A percentile compares a stretch with the other conserved stretches of the same genome.
These are phyloP conservation scores for Stigmatopora argus DNA, from an alignment of 2,113 vertebrate species.

Conservation along the genomic window DNA sequence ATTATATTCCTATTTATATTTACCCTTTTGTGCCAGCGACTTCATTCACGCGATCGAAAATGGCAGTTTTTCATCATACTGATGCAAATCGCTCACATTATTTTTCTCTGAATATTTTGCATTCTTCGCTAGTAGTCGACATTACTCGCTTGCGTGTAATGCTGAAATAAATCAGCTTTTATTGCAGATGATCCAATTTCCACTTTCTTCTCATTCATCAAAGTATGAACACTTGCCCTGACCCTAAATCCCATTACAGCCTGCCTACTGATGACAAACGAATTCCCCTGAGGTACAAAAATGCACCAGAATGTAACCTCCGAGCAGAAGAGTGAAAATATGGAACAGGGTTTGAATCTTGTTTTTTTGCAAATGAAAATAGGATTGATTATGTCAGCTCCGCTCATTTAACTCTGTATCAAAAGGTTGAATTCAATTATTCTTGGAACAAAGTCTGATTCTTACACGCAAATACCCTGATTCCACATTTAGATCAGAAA, in stretches of 20 bases:
- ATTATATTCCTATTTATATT: too few relatives aligned
- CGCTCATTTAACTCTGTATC: conserved; percentile 43
- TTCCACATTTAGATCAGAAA: neutral
- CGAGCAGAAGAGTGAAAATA: conserved; percentile 18
- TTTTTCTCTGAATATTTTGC: conserved; percentile 22
- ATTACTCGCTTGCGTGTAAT: neutral
- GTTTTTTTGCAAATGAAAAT: conserved; percentile 30
- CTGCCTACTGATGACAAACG: conserved; percentile 13
- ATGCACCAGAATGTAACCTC: conserved; percentile 20
- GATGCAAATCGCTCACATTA: conserved; percentile 36
- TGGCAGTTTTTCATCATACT: conserved; percentile 22
- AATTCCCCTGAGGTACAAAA: conserved; percentile 33
- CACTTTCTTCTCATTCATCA: conserved; percentile 40
- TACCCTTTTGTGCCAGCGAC: too few relatives aligned
- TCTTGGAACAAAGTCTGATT: neutral
- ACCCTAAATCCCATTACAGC: conserved; percentile 57
- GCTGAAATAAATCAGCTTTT: conserved; percentile 47
- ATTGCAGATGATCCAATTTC: conserved; percentile 60
- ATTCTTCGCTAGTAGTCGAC: conserved; percentile 26
- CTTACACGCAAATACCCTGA: neutral
- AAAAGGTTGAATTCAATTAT: neutral
- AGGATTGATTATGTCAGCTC: conserved; percentile 48
- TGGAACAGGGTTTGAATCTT: conserved; percentile 29
- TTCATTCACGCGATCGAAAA: neutral
- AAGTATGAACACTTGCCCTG: conserved; percentile 46